These are phyloP conservation scores for Rhynchomys soricoides DNA, from an alignment of 2,113 vertebrate species.

Conservation along the genomic window DNA sequence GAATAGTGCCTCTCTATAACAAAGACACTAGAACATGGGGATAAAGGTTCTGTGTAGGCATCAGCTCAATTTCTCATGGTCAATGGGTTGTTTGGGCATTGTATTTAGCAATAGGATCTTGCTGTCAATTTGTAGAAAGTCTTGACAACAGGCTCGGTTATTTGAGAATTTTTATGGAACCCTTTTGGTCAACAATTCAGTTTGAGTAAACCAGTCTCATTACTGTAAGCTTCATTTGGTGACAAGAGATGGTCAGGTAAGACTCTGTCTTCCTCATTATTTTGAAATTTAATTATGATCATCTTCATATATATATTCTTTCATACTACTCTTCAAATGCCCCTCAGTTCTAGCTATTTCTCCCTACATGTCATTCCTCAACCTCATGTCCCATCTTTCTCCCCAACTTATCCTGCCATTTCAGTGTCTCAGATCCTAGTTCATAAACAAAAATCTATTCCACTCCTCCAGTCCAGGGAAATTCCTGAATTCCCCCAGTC, in stretches of 20 bases:
- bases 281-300: background rate
- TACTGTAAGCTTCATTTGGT: background rate
- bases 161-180: background rate
- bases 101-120: background rate
- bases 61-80: background rate
- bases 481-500: background rate
- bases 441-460: background rate
- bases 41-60: background rate
- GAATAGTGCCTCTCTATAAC: background rate
- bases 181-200: background rate
- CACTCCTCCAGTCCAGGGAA: background rate
- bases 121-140: background rate
- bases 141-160: background rate
- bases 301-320: background rate
- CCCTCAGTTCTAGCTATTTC: background rate
- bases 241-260: background rate
- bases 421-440: background rate
- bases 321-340: background rate
- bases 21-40: background rate
- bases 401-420: background rate
- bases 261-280: background rate
- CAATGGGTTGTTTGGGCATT: background rate
- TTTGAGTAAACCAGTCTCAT: background rate
- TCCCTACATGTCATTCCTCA: background rate
- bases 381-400: background rate